phyloP scores from a whole-genome alignment of 64 coral and sea anemone genomes.

The Pachyseris speciosa region DNA sequence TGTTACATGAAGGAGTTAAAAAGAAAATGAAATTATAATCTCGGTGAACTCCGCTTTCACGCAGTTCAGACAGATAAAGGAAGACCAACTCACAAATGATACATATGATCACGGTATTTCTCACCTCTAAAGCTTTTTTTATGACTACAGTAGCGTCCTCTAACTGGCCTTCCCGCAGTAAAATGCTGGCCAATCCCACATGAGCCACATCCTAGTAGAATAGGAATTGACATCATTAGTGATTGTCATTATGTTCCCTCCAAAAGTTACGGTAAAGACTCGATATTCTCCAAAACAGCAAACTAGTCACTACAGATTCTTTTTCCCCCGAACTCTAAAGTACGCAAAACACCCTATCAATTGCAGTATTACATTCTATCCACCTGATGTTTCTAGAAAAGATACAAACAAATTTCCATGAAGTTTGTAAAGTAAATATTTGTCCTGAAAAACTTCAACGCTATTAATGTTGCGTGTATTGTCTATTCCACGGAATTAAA shows the following conservation, averaged over 20 bases:
- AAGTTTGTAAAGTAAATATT: too few relatives aligned
- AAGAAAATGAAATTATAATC: neutral
- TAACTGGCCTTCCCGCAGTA: conserved; percentile 61
- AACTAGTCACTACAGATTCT: too few relatives aligned
- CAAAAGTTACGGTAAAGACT: too few relatives aligned
- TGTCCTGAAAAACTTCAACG: too few relatives aligned
- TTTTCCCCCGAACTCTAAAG: too few relatives aligned
- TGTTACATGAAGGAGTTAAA: conserved; percentile 25
- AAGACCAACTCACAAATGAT: neutral
- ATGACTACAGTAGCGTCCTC: conserved; percentile 68
- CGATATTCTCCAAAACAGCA: too few relatives aligned
- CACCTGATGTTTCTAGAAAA: too few relatives aligned
- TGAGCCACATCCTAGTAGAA: conserved; percentile 71
- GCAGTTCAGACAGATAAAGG: neutral
- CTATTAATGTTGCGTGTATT: too few relatives aligned
- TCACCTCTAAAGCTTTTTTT: conserved; percentile 70
- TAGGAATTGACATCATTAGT: neutral
- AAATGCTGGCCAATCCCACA: conserved; percentile 71
- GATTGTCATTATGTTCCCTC: neutral
- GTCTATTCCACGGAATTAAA: too few relatives aligned
- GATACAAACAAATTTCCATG: too few relatives aligned
- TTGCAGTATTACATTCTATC: too few relatives aligned
- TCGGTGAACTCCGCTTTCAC: neutral
- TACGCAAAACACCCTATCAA: too few relatives aligned
- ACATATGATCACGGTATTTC: neutral